Evolutionary conservation across 2,797 vertebrate species (phyloP), one percentile per base, ranked within the genome.

Genomic region (Chromis chromis): DNA sequence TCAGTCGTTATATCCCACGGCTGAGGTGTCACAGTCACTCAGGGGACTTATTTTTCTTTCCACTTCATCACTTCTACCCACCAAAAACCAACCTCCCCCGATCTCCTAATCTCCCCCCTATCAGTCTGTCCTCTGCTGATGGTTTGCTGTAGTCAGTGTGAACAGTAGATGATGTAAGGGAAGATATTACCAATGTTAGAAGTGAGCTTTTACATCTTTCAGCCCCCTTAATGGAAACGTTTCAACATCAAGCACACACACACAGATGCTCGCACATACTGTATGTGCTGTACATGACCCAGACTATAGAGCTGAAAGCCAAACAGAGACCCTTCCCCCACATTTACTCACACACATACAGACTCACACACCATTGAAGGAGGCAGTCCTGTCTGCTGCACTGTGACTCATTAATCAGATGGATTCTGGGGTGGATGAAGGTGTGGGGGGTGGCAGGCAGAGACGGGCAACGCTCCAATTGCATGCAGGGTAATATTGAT

Each of bases 381-480:
- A 84, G 71, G 75, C 74, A 66, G 75, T 56, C 78, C 75, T 86
- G 81, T 87, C 86, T 87, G 44, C 81, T 67, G 83, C 79, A 85
- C 79, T 25, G 59, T 87, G 85, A 88, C 84, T 91, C 85, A 92
- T 90, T 90, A 86, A 91, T 88, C 91, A 90, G 84, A 91, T 87
- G 75, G 74, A 84, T 58, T 85, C 70, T 59, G 63, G 70, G 60
- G 42, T 22, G 4, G 64, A 33, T 53, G 31, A 67, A 71, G 33
- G 76, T 73, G 62, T 59, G 58, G 65, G 56, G 61, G 78, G 57
- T 25, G 63, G 74, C 19, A 14, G 65, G 52, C 54, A 69, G 69
- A 82, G 72, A 84, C 52, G 33, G 65, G 80, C 10, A 90, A 67
- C 85, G 79, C 86, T 90, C 81, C 39, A 36, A 46, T 79, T 84